A percentile compares a stretch with the other conserved stretches of the same genome.
These are phyloP conservation scores for Epirrhoe tristata DNA, from an alignment of 2,888 invertebrate genomes.

Conservation along the genomic window DNA sequence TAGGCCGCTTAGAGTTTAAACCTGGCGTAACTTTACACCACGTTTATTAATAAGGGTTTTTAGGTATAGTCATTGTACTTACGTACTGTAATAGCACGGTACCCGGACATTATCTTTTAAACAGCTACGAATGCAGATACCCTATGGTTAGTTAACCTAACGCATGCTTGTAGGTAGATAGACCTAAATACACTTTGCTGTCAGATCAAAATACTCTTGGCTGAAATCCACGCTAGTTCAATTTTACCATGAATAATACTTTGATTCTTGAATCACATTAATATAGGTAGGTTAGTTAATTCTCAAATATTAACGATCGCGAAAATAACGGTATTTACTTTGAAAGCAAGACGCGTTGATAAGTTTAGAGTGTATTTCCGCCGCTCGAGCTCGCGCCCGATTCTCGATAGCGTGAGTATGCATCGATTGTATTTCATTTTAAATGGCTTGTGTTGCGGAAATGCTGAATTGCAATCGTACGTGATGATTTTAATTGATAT, in stretches of 20 bases:
- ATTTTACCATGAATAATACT: not conserved
- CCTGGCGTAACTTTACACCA: too few relatives aligned
- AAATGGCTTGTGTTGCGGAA: not conserved
- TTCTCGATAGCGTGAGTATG: slow-evolving; percentile 38
- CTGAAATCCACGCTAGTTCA: not conserved
- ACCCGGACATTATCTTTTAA: too few relatives aligned
- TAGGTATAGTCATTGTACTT: too few relatives aligned
- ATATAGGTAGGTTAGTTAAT: not conserved
- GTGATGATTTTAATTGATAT: not conserved
- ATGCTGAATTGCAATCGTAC: not conserved
- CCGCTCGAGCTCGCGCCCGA: slow-evolving; percentile 56
- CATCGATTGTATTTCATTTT: slow-evolving; percentile 52
- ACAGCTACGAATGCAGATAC: too few relatives aligned
- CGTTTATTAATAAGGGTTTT: too few relatives aligned
- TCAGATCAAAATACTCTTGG: not conserved
- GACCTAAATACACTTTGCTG: not conserved
- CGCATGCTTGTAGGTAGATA: too few relatives aligned
- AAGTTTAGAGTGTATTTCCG: slow-evolving; percentile 74
- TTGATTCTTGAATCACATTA: not conserved
- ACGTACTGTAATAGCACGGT: too few relatives aligned
- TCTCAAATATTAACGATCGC: slow-evolving; percentile 55
- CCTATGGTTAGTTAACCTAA: too few relatives aligned
- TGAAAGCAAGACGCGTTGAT: slow-evolving; percentile 73
- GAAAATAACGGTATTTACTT: slow-evolving; percentile 74
- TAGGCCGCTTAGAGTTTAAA: too few relatives aligned